These are phyloP conservation scores for Egretta garzetta DNA, from an alignment of 2,113 vertebrate genomes.

Conservation along the genomic window DNA sequence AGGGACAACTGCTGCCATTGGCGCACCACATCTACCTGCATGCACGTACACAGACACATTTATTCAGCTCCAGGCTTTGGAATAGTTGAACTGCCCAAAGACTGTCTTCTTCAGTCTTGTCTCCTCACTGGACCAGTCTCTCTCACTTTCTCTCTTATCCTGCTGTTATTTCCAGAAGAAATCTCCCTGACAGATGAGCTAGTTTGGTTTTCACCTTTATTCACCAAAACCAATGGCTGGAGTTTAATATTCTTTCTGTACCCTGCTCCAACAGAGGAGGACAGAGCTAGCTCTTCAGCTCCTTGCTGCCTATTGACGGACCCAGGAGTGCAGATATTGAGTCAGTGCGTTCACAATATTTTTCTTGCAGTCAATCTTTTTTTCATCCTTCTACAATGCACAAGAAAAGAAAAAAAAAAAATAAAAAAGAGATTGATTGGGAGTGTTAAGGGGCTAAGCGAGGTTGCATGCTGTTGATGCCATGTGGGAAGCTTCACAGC, in stretches of 20 bases:
- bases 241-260: not conserved
- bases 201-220: not conserved
- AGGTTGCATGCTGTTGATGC: not conserved
- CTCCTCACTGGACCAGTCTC: not conserved
- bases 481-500: not conserved
- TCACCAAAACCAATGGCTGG: not conserved
- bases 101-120: not conserved
- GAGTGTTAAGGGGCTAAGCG: not conserved
- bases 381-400: not conserved
- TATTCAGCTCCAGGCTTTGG: not conserved
- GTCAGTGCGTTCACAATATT: not conserved
- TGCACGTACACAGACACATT: fast-evolving
- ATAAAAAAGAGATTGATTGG: too few relatives aligned
- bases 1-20: not conserved
- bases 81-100: not conserved
- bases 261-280: not conserved
- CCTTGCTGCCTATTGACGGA: not conserved
- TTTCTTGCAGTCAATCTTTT: not conserved
- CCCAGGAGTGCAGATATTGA: not conserved
- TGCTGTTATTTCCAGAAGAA: not conserved
- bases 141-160: not conserved
- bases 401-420: not conserved
- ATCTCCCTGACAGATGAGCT: not conserved
- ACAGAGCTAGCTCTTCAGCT: not conserved
- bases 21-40: not conserved